Evolutionary conservation across 1,140 invertebrate species (phyloP).

Genomic region (Drosophila kikkawai): DNA sequence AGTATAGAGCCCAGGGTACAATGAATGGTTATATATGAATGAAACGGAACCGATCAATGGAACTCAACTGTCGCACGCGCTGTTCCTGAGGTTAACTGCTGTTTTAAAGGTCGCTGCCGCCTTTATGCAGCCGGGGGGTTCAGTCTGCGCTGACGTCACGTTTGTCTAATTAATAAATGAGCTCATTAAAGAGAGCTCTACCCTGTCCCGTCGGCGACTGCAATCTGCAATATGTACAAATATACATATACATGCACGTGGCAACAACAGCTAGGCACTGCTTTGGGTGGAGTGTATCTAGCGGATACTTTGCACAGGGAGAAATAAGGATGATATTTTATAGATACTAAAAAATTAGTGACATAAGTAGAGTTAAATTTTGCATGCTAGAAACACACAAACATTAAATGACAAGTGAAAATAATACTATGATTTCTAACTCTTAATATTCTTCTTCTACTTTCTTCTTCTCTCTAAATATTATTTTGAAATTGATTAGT

Average conservation of each 20-base stretch:
- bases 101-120: slow-evolving; percentile 11
- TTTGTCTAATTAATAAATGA: slow-evolving; percentile 76
- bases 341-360: background rate
- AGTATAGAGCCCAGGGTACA: slow-evolving; percentile 2
- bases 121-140: too few species aligned
- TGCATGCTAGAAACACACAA: too few species aligned
- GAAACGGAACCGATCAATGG: slow-evolving; percentile 23
- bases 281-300: slow-evolving; percentile 47
- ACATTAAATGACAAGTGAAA: too few species aligned
- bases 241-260: background rate
- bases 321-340: background rate
- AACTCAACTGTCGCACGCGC: slow-evolving; percentile 63
- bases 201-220: background rate
- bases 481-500: too few species aligned
- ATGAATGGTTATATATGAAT: slow-evolving; percentile 5
- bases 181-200: slow-evolving; percentile 65
- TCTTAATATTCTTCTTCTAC: too few species aligned
- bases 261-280: slow-evolving; percentile 3
- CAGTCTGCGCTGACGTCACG: slow-evolving; percentile 61
- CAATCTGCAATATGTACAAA: slow-evolving; percentile 5
- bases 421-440: too few species aligned
- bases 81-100: slow-evolving; percentile 43
- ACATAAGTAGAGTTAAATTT: too few species aligned
- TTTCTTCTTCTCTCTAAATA: too few species aligned
- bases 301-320: slow-evolving; percentile 34